Percentiles rank a stretch among this genome's conserved stretches.
These are phyloP conservation scores for Steinernema feltiae DNA, from an alignment of 1,140 invertebrate species.

Conservation along the genomic window DNA sequence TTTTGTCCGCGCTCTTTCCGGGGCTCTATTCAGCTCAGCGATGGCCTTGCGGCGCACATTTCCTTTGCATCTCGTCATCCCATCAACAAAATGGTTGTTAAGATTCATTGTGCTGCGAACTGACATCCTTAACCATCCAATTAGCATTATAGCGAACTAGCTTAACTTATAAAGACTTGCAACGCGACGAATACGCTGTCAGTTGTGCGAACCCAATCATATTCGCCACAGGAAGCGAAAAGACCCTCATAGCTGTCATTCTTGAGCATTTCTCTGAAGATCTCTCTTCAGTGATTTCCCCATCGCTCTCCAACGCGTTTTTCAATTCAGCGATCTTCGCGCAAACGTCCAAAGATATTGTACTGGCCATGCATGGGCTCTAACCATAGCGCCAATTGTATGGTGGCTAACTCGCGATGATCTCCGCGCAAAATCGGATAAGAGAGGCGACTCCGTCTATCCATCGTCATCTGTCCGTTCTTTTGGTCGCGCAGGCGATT, in stretches of 20 bases:
- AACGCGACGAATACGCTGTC: background rate
- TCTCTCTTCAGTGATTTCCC: no score
- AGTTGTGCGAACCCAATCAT: no score
- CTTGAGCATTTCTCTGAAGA: no score
- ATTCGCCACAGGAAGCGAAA: no score
- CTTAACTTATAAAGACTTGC: background rate
- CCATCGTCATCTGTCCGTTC: background rate
- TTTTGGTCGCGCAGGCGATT: background rate
- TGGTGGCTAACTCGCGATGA: background rate
- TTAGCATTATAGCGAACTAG: background rate
- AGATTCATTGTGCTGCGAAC: background rate
- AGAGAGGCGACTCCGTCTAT: background rate
- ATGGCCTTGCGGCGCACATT: background rate
- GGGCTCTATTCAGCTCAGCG: background rate
- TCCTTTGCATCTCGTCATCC: background rate
- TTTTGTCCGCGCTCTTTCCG: background rate
- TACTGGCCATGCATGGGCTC: no score
- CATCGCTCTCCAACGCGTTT: no score
- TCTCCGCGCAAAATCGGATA: background rate
- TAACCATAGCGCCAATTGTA: no score
- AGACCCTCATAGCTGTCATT: no score
- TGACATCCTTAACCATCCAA: background rate
- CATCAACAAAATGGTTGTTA: slow-evolving; percentile 9
- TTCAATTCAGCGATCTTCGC: no score
- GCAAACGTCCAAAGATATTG: no score